A percentile compares a stretch with the other conserved stretches of the same genome.
Conservation (phyloP, 2,797 vertebrate genomes). For the Smutsia gigantea region DNA sequence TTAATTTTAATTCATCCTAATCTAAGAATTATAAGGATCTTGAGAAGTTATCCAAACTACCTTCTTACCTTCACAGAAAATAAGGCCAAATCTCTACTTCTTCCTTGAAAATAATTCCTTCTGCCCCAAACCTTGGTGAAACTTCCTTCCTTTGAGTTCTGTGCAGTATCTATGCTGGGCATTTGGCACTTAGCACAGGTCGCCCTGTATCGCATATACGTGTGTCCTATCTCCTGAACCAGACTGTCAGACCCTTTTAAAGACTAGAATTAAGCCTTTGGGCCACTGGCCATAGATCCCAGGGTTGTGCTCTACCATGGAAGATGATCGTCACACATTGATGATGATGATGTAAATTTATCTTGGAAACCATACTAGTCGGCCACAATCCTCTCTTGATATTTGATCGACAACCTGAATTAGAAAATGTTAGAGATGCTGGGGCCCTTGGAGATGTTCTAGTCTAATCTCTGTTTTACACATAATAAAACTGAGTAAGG, state of each 20-base stretch:
- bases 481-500: neutral
- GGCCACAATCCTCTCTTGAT: neutral
- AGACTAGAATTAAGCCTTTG: neutral
- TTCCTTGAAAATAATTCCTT: neutral
- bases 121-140: neutral
- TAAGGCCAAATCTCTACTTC: neutral
- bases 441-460: neutral
- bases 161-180: neutral
- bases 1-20: constrained; percentile 6
- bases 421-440: neutral
- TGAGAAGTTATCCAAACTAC: neutral
- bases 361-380: neutral
- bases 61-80: constrained; percentile 40
- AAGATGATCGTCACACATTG: neutral
- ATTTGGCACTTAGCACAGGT: neutral
- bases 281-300: neutral
- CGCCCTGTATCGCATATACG: fast-evolving
- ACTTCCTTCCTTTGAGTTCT: neutral
- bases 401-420: constrained; percentile 6
- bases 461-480: neutral
- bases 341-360: neutral
- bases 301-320: neutral
- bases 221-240: neutral
- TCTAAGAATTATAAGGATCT: constrained; percentile 4
- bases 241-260: neutral